Percentiles rank a stretch among this genome's conserved stretches.
phyloP scores from a whole-genome alignment of 2,888 invertebrate genomes.

The Cosmia trapezina region DNA sequence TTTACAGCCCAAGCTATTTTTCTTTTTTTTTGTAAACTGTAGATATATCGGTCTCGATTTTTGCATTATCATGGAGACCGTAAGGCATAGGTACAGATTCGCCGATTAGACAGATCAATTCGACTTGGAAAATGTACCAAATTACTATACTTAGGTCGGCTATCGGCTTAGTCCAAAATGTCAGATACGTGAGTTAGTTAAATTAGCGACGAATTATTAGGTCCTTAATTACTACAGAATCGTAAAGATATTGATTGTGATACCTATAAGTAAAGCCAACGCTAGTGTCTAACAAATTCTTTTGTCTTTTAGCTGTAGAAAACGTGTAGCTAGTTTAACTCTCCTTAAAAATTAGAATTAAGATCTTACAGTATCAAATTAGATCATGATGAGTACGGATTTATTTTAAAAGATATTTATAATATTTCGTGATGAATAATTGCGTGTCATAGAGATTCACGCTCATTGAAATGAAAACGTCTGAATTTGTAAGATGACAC shows the following conservation, averaged over 20 bases:
- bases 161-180: no score
- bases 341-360: background rate
- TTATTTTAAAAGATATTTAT: conserved; percentile 14
- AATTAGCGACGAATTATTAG: no score
- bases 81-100: no score
- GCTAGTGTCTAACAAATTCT: background rate
- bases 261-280: background rate
- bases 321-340: background rate
- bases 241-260: background rate
- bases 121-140: no score
- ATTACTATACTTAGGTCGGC: no score
- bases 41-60: no score
- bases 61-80: no score
- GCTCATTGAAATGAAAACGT: conserved; percentile 45
- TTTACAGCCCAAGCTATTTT: no score
- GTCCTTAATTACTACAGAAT: background rate
- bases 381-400: conserved; percentile 14
- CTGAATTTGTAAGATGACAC: conserved; percentile 28
- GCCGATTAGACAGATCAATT: no score
- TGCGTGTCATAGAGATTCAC: conserved; percentile 36
- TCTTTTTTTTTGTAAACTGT: no score
- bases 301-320: background rate
- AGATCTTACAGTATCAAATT: conserved; percentile 2
- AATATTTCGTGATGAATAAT: conserved; percentile 33
- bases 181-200: no score